Evolutionary conservation across 1,140 invertebrate species (phyloP).

Genomic region (Ips typographus): DNA sequence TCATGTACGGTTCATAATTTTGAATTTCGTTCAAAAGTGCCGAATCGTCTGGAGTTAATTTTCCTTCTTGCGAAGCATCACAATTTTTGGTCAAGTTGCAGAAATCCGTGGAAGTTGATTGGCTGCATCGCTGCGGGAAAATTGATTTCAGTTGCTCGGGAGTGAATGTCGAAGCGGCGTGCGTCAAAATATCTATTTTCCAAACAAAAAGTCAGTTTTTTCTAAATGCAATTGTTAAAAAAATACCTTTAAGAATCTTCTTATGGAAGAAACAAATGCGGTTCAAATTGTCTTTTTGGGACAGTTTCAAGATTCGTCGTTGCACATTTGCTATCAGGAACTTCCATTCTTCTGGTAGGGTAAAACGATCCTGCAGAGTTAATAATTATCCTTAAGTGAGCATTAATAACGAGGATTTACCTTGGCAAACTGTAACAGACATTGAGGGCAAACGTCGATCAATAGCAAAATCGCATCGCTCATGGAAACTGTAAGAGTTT

Average conservation of each 20-base stretch:
- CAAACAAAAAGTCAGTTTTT: background rate
- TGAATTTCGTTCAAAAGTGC: conserved; percentile 50
- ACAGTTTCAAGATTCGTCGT: conserved; percentile 51
- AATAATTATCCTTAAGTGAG: background rate
- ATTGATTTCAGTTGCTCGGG: conserved; percentile 55
- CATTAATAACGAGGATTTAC: conserved; percentile 49
- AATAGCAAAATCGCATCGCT: conserved; percentile 51
- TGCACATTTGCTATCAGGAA: conserved; percentile 55
- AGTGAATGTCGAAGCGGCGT: conserved; percentile 55
- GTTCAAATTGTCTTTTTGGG: conserved; percentile 48
- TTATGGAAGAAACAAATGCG: conserved; percentile 55
- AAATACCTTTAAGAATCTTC: conserved; percentile 55
- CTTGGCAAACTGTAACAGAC: conserved; percentile 60
- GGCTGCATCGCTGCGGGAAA: conserved; percentile 54
- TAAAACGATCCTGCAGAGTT: conserved; percentile 54
- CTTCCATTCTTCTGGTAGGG: conserved; percentile 58
- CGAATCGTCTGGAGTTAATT: conserved; percentile 27
- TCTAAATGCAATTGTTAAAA: conserved; percentile 10
- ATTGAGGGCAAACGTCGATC: conserved; percentile 59
- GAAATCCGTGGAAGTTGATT: conserved; percentile 24
- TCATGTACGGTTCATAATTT: conserved; percentile 54
- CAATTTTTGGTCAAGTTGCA: background rate
- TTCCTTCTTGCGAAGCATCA: conserved; percentile 18
- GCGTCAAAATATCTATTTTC: conserved; percentile 54
- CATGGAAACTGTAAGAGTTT: conserved; percentile 42